A percentile compares a stretch with the other conserved stretches of the same genome.
Evolutionary conservation across 1,140 invertebrate genomes (phyloP).

Genomic region (Danaus plexippus): DNA sequence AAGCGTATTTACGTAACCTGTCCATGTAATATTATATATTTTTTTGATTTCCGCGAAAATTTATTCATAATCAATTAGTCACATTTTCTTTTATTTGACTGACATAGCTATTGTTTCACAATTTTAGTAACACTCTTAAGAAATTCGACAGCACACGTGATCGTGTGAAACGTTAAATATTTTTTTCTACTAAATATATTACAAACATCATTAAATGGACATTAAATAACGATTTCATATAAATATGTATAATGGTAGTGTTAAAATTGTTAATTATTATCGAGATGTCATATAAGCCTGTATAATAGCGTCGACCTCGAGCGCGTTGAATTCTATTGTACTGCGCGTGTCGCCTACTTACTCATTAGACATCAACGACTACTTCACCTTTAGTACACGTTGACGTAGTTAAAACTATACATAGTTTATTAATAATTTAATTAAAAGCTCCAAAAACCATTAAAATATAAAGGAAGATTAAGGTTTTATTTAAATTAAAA

Average conservation of each 20-base stretch:
- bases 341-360: conserved; percentile 2
- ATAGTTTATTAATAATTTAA: neutral
- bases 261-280: no score
- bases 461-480: no score
- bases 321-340: conserved; percentile 30
- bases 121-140: no score
- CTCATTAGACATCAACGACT: conserved; percentile 2
- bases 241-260: no score
- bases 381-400: neutral
- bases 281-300: no score
- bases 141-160: no score
- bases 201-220: neutral
- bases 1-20: conserved; percentile 65
- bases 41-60: conserved; percentile 51
- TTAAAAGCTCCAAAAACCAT: neutral
- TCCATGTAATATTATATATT: conserved; percentile 47
- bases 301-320: neutral
- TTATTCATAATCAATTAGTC: conserved; percentile 13
- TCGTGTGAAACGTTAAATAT: no score
- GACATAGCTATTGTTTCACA: no score
- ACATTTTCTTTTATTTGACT: neutral
- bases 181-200: neutral
- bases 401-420: conserved; percentile 1
- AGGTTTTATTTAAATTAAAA: no score
- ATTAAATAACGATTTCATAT: no score